A percentile compares a stretch with the other conserved stretches of the same genome.
phyloP scores from a whole-genome alignment of 1,140 invertebrate species.

The Planococcus citri region DNA sequence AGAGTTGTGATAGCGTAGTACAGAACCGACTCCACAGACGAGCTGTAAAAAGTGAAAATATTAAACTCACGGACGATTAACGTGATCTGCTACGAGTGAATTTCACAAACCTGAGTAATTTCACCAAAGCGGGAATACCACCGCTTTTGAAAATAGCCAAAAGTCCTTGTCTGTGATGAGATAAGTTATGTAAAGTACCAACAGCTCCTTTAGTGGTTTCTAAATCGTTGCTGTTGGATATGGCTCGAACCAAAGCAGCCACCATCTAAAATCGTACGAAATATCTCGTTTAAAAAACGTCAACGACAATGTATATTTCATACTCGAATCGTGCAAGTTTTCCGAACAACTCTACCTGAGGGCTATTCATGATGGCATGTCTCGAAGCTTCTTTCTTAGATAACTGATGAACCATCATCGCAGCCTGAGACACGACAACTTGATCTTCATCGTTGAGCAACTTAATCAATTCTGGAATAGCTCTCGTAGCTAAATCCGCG shows the following conservation, averaged over 20 bases:
- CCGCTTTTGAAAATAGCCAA: slow-evolving; percentile 97
- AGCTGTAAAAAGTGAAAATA: slow-evolving; percentile 38
- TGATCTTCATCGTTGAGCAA: slow-evolving; percentile 97
- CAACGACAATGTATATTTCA: not conserved
- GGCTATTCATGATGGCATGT: slow-evolving; percentile 96
- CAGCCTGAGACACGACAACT: slow-evolving; percentile 91
- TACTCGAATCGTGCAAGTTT: not conserved
- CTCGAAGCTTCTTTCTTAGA: slow-evolving; percentile 97
- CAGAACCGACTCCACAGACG: slow-evolving; percentile 91
- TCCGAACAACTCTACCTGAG: slow-evolving; percentile 40
- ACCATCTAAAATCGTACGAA: slow-evolving; percentile 59
- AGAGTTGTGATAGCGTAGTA: slow-evolving; percentile 98
- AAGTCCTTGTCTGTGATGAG: slow-evolving; percentile 90
- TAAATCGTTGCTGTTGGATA: slow-evolving; percentile 88
- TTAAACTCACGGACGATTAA: not conserved
- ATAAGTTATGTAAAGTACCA: slow-evolving; percentile 93
- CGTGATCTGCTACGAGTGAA: not conserved
- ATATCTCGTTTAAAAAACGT: not conserved
- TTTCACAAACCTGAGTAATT: slow-evolving; percentile 52
- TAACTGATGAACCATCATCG: slow-evolving; percentile 97
- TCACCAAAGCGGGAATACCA: slow-evolving; percentile 92
- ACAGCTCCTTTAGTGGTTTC: slow-evolving; percentile 95
- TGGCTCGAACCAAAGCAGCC: slow-evolving; percentile 82
- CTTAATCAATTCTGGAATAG: slow-evolving; percentile 96
- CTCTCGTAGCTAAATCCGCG: slow-evolving; percentile 91